Evolutionary conservation across 1,140 invertebrate species (phyloP).

Genomic region (Meloidogyne floridensis): DNA sequence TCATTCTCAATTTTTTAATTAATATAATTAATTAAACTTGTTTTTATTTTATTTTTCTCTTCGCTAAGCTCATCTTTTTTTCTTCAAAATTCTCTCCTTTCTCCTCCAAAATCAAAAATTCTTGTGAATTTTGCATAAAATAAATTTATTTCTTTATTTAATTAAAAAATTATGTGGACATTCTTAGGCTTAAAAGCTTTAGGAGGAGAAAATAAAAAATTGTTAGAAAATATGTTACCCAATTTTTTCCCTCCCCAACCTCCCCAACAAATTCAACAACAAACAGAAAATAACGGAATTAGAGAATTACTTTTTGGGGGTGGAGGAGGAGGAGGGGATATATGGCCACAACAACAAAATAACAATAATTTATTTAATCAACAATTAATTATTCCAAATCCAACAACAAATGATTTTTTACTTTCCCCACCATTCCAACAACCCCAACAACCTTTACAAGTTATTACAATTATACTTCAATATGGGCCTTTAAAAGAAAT

Average conservation of each 20-base stretch:
- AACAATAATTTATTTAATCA: constrained; percentile 6
- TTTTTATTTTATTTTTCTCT: background rate
- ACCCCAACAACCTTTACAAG: constrained; percentile 23
- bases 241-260: background rate
- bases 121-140: background rate
- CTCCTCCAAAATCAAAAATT: background rate
- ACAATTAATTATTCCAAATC: constrained; percentile 6
- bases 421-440: background rate
- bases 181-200: constrained; percentile 3
- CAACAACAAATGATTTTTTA: background rate
- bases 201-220: background rate
- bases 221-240: constrained; percentile 2
- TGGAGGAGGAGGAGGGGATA: background rate
- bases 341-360: background rate
- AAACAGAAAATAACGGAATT: background rate
- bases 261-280: background rate
- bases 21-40: constrained; percentile 10
- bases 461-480: constrained; percentile 52
- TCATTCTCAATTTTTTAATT: background rate
- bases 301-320: constrained; percentile 2
- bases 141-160: background rate
- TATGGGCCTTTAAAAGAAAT: constrained; percentile 57
- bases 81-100: background rate
- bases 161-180: background rate
- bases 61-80: background rate